These are phyloP conservation scores for Eueides isabella DNA, from an alignment of 1,140 invertebrate species.

Conservation along the genomic window DNA sequence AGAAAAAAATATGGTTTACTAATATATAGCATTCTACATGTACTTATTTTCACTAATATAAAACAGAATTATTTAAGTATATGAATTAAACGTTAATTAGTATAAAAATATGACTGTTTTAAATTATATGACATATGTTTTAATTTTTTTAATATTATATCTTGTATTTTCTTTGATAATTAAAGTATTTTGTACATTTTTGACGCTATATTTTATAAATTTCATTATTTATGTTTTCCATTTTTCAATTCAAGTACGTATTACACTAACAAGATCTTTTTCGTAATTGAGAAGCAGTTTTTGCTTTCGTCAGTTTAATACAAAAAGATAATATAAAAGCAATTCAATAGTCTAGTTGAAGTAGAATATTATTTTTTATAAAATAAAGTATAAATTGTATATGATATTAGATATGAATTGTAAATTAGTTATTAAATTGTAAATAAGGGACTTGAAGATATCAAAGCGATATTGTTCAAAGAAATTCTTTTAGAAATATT, in stretches of 20 bases:
- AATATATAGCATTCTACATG: too few species aligned
- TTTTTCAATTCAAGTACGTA: background rate
- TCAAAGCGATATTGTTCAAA: conserved; percentile 22
- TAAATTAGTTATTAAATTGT: conserved; percentile 17
- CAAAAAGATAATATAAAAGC: background rate
- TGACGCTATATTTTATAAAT: background rate
- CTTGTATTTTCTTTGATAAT: background rate
- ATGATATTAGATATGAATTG: conserved; percentile 21
- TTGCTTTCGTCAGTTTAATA: background rate
- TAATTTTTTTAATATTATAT: background rate
- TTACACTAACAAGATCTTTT: background rate
- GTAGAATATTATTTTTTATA: conserved; percentile 11
- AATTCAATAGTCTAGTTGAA: background rate
- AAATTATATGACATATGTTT: too few species aligned
- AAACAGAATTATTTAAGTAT: too few species aligned
- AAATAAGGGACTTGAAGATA: conserved; percentile 21
- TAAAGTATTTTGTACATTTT: background rate
- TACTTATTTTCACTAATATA: too few species aligned
- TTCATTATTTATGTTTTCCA: background rate
- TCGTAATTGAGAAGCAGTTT: background rate
- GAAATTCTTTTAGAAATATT: conserved; percentile 17
- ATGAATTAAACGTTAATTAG: too few species aligned
- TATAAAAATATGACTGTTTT: too few species aligned
- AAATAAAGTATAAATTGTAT: conserved; percentile 16
- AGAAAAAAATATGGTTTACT: too few species aligned